Evolutionary conservation across 2,113 vertebrate species (phyloP).

Genomic region (Speoplatyrhinus poulsoni): DNA sequence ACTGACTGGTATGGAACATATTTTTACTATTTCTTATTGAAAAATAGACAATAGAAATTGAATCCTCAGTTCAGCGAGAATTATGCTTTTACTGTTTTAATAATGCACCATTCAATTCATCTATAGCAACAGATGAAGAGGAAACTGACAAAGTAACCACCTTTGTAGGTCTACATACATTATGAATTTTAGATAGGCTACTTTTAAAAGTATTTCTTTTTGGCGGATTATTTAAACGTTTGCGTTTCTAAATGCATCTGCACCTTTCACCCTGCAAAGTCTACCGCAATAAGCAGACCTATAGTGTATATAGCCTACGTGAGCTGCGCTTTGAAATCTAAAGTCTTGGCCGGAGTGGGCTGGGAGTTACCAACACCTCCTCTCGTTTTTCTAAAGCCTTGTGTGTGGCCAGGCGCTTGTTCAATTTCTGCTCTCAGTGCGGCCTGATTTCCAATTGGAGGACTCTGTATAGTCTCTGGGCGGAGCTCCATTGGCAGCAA

Average conservation of each 20-base stretch:
- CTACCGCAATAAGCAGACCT: no score
- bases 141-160: no score
- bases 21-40: no score
- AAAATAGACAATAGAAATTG: no score
- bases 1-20: conserved; percentile 19
- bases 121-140: not conserved
- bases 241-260: not conserved
- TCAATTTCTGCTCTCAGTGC: conserved; percentile 31
- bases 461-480: conserved; percentile 56
- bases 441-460: conserved; percentile 79
- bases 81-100: not conserved
- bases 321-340: conserved; percentile 50
- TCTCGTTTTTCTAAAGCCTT: conserved; percentile 40
- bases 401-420: conserved; percentile 76
- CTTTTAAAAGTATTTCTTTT: not conserved
- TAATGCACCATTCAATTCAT: no score
- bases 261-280: not conserved
- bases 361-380: conserved; percentile 75
- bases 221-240: not conserved
- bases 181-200: not conserved
- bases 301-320: conserved; percentile 8
- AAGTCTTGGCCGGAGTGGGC: conserved; percentile 55
- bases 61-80: no score
- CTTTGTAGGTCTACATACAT: no score
- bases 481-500: conserved; percentile 74